These are phyloP conservation scores for Xerus rutilus DNA, from an alignment of 2,797 vertebrate genomes.

Conservation along the genomic window DNA sequence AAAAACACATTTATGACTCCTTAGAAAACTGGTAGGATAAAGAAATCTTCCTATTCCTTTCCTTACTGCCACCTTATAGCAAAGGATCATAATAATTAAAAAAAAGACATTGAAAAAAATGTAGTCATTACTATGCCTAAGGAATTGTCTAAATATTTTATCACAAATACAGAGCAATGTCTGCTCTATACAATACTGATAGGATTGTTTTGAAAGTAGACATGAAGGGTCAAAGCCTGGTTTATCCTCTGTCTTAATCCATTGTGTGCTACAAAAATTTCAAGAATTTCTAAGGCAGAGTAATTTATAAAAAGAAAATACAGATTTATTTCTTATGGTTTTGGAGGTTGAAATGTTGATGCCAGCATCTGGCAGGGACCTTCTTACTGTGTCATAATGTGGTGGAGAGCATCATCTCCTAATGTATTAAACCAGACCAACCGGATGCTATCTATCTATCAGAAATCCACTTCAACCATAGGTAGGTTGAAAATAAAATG, in stretches of 20 bases:
- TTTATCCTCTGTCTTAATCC: not conserved
- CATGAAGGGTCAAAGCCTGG: not conserved
- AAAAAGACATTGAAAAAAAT: not conserved
- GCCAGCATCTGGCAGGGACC: not conserved
- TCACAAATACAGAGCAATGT: not conserved
- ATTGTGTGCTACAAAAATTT: not conserved
- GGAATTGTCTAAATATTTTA: not conserved
- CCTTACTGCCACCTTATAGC: not conserved
- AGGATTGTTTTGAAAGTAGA: slow-evolving; percentile 9
- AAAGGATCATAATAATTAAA: not conserved
- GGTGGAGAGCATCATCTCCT: too few relatives aligned
- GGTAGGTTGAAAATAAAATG: not conserved
- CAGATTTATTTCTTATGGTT: not conserved
- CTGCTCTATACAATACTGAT: not conserved
- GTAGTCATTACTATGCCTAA: not conserved
- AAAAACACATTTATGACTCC: not conserved
- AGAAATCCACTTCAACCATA: not conserved
- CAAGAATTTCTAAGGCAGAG: not conserved
- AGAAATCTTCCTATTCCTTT: not conserved
- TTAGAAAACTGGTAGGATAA: not conserved
- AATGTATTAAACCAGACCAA: not conserved
- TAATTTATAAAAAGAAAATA: not conserved
- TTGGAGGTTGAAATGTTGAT: not conserved
- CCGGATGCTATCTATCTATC: not conserved
- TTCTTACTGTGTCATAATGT: not conserved